Conservation (phyloP, 2,888 invertebrate species). For the Eilema sororculum region DNA sequence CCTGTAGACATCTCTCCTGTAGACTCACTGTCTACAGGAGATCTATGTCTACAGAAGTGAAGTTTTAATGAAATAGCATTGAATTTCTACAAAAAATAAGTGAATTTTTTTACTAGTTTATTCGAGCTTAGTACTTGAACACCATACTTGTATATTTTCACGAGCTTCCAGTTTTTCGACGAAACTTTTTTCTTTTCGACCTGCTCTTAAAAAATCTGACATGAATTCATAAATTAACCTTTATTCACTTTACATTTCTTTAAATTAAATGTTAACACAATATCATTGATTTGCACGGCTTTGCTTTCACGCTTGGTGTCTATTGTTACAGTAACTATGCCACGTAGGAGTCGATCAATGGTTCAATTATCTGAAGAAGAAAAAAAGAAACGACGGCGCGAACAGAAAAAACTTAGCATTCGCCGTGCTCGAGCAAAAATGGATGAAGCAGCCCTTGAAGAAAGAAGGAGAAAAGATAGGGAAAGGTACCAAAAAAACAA, state of each 20-base stretch:
- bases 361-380: too few species aligned
- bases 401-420: too few species aligned
- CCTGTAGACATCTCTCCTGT: constrained; percentile 11
- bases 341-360: too few species aligned
- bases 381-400: too few species aligned
- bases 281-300: too few species aligned
- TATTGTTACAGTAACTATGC: too few species aligned
- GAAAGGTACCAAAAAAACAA: constrained; percentile 32
- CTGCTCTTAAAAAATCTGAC: too few species aligned
- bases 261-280: constrained; percentile 16
- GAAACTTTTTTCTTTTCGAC: background rate
- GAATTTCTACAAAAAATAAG: background rate
- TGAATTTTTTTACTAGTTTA: background rate
- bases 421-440: too few species aligned
- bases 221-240: too few species aligned
- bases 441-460: constrained; percentile 29
- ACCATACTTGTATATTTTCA: background rate
- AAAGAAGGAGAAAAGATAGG: constrained; percentile 31
- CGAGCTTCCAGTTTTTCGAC: background rate
- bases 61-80: background rate
- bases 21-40: constrained; percentile 21
- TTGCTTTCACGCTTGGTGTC: too few species aligned
- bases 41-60: constrained; percentile 13
- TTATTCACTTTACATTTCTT: too few species aligned
- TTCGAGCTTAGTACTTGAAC: constrained; percentile 1